These are phyloP conservation scores for Eupithecia dodoneata DNA, from an alignment of 2,888 invertebrate species.

Conservation along the genomic window DNA sequence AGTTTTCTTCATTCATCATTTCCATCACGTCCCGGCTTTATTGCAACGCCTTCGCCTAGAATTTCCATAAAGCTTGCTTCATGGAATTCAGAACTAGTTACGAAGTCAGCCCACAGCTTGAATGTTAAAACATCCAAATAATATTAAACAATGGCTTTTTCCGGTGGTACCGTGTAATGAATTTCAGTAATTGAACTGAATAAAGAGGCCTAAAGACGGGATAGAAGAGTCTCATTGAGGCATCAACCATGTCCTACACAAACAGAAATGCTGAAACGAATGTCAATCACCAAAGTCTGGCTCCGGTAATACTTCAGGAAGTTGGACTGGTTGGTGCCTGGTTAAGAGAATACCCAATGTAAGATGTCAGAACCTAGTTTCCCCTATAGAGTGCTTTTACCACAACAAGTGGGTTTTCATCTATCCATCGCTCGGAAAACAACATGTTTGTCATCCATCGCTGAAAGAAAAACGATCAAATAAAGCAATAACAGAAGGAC, in stretches of 20 bases:
- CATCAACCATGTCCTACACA: background rate
- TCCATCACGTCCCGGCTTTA: conserved; percentile 12
- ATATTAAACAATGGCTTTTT: conserved; percentile 3
- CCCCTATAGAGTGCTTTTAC: background rate
- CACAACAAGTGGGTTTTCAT: background rate
- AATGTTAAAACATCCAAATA: background rate
- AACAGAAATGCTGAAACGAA: background rate
- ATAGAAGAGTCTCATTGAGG: background rate
- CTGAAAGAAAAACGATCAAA: background rate
- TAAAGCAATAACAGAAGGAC: background rate
- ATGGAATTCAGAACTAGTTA: conserved; percentile 15
- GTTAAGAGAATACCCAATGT: background rate
- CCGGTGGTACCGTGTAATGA: background rate
- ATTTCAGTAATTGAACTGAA: background rate
- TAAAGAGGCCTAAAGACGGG: background rate
- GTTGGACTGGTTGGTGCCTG: background rate
- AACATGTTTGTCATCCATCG: conserved; percentile 9
- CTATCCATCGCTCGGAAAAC: background rate
- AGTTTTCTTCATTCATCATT: conserved; percentile 15
- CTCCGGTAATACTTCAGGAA: background rate
- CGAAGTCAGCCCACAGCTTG: conserved; percentile 11
- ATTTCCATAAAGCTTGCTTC: conserved; percentile 15
- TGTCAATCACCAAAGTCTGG: background rate
- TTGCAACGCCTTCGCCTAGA: conserved; percentile 12
- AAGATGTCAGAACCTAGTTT: background rate